Evolutionary conservation across 2,113 vertebrate genomes (phyloP), one percentile per base, ranked within the genome.

Genomic region (Siniperca knerii): DNA sequence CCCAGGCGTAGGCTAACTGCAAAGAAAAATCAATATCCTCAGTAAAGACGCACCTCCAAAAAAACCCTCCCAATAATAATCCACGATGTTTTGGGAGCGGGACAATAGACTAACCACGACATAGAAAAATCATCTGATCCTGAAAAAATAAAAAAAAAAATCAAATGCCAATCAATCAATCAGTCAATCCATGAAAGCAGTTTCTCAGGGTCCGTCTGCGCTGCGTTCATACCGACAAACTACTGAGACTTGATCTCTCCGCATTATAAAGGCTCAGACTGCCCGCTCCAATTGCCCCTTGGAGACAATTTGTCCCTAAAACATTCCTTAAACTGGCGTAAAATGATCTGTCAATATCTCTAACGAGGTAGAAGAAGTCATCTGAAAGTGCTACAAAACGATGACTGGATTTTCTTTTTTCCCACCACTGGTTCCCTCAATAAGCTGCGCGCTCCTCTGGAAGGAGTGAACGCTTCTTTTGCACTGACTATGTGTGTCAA

Each of bases 171-270:
- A 75, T 77, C 85, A 90, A 80, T 84, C 86, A 90, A 18, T 82
- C 84, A 90, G 83, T 92, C 86, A 87, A 94, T 94, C 94, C 93
- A 89, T 87, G 84, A 80, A 83, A 89, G 86, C 86, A 80, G 90
- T 75, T 89, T 87, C 52, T 91, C 81, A 69, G 83, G 90, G 81
- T 93, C 92, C 93, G 85, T 84, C 69, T 90, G 86, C 68, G 89
- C 81, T 89, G 90, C 90, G 86, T 75, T 92, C 89, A 93, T 87
- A 25, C 81, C 90, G 89, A 89, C 84, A 90, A 92, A 95, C 91
- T 93, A 90, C 81, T 74, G 79, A 89, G 91, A 94, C 88, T 92
- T 90, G 92, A 79, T 92, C 91, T 90, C 83, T 94, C 93, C 79
- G 93, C 93, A 93, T 93, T 79, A 85, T 90, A 86, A 72, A 77